A percentile compares a stretch with the other conserved stretches of the same genome.
Evolutionary conservation across 2,113 vertebrate genomes (phyloP).

Genomic region (Collichthys lucidus): DNA sequence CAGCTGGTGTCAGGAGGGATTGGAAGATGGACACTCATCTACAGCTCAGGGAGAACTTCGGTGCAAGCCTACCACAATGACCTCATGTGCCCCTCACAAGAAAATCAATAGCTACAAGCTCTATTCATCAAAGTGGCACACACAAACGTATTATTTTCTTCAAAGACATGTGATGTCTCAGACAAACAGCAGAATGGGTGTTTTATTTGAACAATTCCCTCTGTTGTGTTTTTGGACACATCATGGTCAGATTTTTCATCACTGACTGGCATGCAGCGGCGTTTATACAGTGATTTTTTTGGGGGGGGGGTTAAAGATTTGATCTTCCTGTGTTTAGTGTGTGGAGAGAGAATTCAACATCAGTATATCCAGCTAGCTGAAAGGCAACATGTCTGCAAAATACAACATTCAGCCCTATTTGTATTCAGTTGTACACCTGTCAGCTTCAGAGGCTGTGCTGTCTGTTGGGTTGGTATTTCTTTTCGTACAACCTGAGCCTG

Average conservation of each 20-base stretch:
- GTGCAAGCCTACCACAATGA: slow-evolving; percentile 17
- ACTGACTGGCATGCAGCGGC: not conserved
- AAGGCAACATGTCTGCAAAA: not conserved
- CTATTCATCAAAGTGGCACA: slow-evolving; percentile 25
- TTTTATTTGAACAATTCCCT: not conserved
- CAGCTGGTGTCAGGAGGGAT: slow-evolving; percentile 22
- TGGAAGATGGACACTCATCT: slow-evolving; percentile 32
- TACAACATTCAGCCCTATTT: slow-evolving; percentile 15
- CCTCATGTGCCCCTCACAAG: slow-evolving; percentile 23
- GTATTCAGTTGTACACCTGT: slow-evolving; percentile 5
- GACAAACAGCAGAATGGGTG: not conserved
- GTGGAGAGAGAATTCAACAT: not conserved
- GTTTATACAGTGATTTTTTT: not conserved
- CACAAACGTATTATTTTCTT: not conserved
- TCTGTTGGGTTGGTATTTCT: not conserved
- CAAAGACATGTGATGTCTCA: not conserved
- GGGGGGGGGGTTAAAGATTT: not conserved
- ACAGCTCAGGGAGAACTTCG: slow-evolving; percentile 17
- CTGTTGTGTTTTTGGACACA: not conserved
- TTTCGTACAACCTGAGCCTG: not conserved
- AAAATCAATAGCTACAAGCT: slow-evolving; percentile 62
- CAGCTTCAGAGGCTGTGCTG: slow-evolving; percentile 9
- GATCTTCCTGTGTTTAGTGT: not conserved
- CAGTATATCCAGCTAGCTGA: not conserved
- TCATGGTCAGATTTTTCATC: not conserved